Evolutionary conservation across 2,888 invertebrate species (phyloP).

Genomic region (Willowsia nigromaculata): DNA sequence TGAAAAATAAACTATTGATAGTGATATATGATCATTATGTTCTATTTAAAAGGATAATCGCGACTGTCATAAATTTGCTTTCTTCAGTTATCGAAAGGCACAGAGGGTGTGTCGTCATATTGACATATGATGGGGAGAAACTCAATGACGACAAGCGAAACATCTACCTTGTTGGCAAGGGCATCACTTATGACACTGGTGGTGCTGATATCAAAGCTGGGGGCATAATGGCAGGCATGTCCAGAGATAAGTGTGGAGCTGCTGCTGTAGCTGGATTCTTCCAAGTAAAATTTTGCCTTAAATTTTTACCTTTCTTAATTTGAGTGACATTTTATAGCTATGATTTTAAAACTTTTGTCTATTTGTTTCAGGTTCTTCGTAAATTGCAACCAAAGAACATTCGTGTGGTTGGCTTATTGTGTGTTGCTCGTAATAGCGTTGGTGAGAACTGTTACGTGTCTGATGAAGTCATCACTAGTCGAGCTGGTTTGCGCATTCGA

Average conservation of each 20-base stretch:
- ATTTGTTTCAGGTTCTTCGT: constrained; percentile 89
- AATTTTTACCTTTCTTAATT: no score
- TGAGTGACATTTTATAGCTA: no score
- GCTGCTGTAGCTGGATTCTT: constrained; percentile 96
- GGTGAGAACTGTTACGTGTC: constrained; percentile 93
- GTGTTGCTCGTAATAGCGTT: constrained; percentile 93
- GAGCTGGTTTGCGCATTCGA: constrained; percentile 91
- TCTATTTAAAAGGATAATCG: no score
- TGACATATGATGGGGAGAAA: constrained; percentile 86
- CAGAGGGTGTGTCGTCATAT: constrained; percentile 88
- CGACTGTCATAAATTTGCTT: no score
- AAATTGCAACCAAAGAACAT: constrained; percentile 86
- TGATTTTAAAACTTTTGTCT: no score
- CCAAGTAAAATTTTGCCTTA: constrained; percentile 83
- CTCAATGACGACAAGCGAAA: constrained; percentile 83
- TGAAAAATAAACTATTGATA: no score
- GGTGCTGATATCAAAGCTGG: constrained; percentile 90
- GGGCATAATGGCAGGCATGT: constrained; percentile 92
- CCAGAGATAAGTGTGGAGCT: constrained; percentile 96
- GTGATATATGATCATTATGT: no score
- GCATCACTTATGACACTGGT: constrained; percentile 92
- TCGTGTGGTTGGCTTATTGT: constrained; percentile 90
- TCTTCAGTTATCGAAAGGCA: constrained; percentile 79
- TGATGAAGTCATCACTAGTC: constrained; percentile 91
- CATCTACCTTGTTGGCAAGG: constrained; percentile 94